Base-by-base conservation (phyloP, 2,888 invertebrate species). In the Laspeyria flexula region DNA sequence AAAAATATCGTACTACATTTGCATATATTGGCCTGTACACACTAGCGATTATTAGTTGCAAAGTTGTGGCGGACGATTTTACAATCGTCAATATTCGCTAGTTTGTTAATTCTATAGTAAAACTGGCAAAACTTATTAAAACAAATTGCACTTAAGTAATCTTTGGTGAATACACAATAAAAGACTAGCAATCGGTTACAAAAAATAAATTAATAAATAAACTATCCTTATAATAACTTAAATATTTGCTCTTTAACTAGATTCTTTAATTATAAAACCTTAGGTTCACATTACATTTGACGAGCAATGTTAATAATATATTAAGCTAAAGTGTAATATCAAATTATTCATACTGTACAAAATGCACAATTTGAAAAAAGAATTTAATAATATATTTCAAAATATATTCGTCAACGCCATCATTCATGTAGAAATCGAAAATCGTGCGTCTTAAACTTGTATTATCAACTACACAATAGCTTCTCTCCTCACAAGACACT, bases 71-170 rank as follows among this genome's bases (percentile, higher is more conserved):
- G 3, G 1, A 5, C 10, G 10, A 16, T 33, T 13, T 6, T 0
- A 6, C 11, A 33, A 15, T 13, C 18, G 9, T 15, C 13, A 7
- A 12, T 0, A 3, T 5, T 29, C 11, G 30, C 12, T 12, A 11
- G 11, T 6, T 30, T 30, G 11, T 11, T 21, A 5, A 1, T 31
- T 13, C 6, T 34, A 38, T 27, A 13, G 12, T 1, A 27, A 23
- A 27, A 3, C 29, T 33, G n/a, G 30, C 6, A 33, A 50, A 50
- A 50, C 56, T 58, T 47, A 45, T 37, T 44, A 41, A 55, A 43
- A 44, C 44, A 65, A 68, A 77, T 77, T 77, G 77, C 77, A 77
- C 77, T 54, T 59, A 53, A 58, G 55, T 53, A 62, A 50, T 75
- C 77, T 80, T 81, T 79, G 80, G 77, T 73, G 57, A 45, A 60